These are phyloP conservation scores for Nothoprocta pentlandii DNA, from an alignment of 2,113 vertebrate species.

Conservation along the genomic window DNA sequence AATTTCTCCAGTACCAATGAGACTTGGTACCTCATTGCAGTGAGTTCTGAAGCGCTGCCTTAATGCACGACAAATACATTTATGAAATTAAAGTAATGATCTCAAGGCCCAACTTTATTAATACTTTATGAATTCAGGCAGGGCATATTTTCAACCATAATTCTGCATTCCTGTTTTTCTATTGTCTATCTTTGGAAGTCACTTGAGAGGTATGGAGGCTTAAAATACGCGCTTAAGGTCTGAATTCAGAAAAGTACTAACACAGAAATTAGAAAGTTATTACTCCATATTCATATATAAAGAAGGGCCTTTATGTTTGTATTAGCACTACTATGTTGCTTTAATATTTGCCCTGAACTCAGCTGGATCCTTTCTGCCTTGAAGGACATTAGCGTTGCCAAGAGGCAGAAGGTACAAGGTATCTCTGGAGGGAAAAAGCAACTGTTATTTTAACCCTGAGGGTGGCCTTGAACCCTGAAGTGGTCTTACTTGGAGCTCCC, in stretches of 20 bases:
- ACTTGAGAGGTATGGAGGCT: not conserved
- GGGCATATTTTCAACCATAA: not conserved
- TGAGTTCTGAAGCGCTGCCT: not conserved
- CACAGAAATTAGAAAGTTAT: not conserved
- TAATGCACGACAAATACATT: not conserved
- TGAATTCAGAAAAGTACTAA: not conserved
- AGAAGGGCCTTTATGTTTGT: not conserved
- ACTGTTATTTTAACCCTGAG: not conserved
- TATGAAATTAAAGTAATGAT: not conserved
- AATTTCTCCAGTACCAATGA: not conserved
- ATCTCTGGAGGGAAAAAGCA: not conserved
- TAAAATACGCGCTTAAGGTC: not conserved
- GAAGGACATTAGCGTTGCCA: not conserved
- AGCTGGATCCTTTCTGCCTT: not conserved
- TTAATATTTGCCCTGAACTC: not conserved
- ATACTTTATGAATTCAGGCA: not conserved
- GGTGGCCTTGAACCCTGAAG: not conserved
- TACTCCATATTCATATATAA: not conserved
- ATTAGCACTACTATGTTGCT: not conserved
- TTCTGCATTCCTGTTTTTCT: not conserved
- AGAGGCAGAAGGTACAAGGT: not conserved
- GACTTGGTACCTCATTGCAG: not conserved
- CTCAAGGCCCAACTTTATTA: not conserved
- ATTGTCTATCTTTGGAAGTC: not conserved
- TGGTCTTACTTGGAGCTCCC: slow-evolving; percentile 92